Evolutionary conservation across 1,140 invertebrate genomes (phyloP).

Genomic region (Eubasilissa regina): DNA sequence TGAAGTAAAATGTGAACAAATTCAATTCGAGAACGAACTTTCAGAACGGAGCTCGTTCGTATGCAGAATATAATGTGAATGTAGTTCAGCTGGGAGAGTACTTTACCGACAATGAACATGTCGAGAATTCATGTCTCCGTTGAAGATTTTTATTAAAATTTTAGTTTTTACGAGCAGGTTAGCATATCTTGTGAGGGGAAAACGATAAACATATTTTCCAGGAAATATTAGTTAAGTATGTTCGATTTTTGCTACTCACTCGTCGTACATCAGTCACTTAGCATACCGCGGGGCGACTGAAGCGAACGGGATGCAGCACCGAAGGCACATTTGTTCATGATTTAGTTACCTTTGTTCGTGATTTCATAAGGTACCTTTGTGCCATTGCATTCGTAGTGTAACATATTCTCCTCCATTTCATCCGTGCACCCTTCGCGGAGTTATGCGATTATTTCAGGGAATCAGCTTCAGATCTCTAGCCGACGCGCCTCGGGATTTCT

Average conservation of each 20-base stretch:
- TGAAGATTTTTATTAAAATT: too few species aligned
- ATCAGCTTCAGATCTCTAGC: conserved; percentile 13
- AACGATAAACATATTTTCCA: too few species aligned
- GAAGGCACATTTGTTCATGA: conserved; percentile 18
- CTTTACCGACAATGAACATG: too few species aligned
- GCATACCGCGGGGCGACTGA: neutral
- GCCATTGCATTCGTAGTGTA: conserved; percentile 5
- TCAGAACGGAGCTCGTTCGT: too few species aligned
- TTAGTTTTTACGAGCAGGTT: too few species aligned
- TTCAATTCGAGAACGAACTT: too few species aligned
- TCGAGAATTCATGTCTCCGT: too few species aligned
- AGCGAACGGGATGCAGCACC: neutral
- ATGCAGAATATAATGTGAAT: too few species aligned
- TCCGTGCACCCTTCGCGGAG: neutral
- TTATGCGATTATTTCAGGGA: conserved; percentile 34
- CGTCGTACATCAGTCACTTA: neutral
- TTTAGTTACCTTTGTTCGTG: neutral
- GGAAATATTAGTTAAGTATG: neutral
- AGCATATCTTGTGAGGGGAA: too few species aligned
- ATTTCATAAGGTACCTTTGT: neutral
- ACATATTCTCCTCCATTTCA: neutral
- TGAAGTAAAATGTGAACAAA: too few species aligned
- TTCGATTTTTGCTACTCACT: neutral
- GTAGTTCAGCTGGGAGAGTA: too few species aligned
- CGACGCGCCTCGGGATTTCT: conserved; percentile 8